Conservation (phyloP, 1,140 invertebrate species). For the Sycophaga agraensis region DNA sequence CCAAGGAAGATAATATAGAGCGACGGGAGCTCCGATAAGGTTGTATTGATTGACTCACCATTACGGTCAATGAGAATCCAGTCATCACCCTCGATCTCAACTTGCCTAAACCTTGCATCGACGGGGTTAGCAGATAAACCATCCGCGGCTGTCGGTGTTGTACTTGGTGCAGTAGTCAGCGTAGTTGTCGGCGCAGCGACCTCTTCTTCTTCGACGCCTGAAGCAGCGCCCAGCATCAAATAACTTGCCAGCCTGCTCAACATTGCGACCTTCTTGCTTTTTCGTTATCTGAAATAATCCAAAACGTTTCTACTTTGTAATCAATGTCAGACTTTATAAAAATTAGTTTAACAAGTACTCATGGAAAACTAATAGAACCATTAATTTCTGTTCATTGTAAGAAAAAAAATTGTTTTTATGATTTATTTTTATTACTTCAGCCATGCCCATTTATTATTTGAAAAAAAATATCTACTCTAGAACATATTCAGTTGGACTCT, state of each 20-base stretch:
- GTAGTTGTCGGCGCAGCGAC: neutral
- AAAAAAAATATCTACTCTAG: too few species aligned
- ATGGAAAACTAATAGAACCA: too few species aligned
- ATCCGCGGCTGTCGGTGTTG: neutral
- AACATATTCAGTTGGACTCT: too few species aligned
- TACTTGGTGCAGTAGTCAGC: too few species aligned
- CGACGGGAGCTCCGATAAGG: neutral
- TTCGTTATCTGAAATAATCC: slow-evolving; percentile 31
- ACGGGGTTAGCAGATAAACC: slow-evolving; percentile 25
- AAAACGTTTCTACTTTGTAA: too few species aligned
- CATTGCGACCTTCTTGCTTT: slow-evolving; percentile 51
- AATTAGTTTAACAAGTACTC: too few species aligned
- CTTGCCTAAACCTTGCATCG: slow-evolving; percentile 46
- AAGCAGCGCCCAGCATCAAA: slow-evolving; percentile 52
- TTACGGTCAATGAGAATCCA: slow-evolving; percentile 61
- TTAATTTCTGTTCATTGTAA: too few species aligned
- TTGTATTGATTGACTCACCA: slow-evolving; percentile 33
- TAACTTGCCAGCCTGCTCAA: slow-evolving; percentile 61
- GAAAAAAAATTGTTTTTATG: too few species aligned
- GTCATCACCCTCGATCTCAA: slow-evolving; percentile 58
- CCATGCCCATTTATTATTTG: too few species aligned
- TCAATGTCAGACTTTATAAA: too few species aligned
- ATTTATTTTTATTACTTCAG: too few species aligned
- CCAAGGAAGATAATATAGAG: too few species aligned
- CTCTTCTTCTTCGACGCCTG: slow-evolving; percentile 36